Conservation (phyloP, 2,888 invertebrate species). For the Caprella mutica region DNA sequence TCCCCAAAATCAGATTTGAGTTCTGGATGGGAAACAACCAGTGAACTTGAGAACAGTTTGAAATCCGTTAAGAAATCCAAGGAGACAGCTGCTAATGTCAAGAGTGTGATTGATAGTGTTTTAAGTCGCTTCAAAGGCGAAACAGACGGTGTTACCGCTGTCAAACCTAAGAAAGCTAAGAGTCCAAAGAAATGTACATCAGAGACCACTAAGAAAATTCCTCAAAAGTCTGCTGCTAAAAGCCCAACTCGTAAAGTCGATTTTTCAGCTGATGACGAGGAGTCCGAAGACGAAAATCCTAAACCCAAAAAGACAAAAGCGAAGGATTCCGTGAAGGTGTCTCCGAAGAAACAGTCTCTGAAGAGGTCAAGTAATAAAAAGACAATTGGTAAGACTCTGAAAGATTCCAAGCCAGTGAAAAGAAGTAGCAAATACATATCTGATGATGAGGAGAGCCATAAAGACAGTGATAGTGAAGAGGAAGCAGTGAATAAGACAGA, state of each 20-base stretch:
- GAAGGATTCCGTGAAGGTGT: neutral
- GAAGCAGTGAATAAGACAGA: constrained; percentile 4
- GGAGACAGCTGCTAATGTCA: neutral
- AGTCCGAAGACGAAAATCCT: constrained; percentile 1
- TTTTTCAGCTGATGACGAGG: constrained; percentile 5
- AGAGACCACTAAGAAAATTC: neutral
- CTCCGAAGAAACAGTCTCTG: neutral
- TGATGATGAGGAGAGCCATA: constrained; percentile 5
- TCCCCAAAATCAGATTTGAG: too few species aligned
- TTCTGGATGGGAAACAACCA: constrained; percentile 1
- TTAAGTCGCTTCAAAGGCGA: neutral
- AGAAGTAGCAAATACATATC: neutral
- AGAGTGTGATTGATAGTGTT: constrained; percentile 6
- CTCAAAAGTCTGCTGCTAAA: neutral
- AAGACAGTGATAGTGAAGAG: constrained; percentile 18
- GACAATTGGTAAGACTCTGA: neutral
- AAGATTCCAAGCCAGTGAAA: neutral
- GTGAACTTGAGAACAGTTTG: neutral
- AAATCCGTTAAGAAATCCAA: neutral
- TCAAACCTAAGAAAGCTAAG: neutral
- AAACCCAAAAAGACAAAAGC: neutral
- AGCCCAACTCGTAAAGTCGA: neutral
- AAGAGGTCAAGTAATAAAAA: too few species aligned
- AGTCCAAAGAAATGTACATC: too few species aligned
- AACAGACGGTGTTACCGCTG: neutral